Conservation (phyloP, 2,797 vertebrate genomes). For the Florisuga fusca region DNA sequence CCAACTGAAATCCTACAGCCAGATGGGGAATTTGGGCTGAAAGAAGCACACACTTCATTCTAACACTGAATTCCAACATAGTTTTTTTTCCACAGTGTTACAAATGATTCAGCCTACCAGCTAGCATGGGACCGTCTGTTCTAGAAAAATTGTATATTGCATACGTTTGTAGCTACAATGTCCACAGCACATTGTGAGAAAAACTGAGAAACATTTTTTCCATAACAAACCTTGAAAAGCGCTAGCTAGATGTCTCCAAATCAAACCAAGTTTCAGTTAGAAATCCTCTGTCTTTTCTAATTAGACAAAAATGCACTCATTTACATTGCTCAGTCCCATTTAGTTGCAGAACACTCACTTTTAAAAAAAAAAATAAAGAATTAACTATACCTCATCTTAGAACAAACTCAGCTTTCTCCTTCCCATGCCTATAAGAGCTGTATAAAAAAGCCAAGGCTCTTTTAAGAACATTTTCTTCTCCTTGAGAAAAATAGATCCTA, state of each 20-base stretch:
- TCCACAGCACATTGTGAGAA: background rate
- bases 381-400: background rate
- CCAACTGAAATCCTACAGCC: constrained; percentile 7
- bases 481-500: background rate
- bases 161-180: no score
- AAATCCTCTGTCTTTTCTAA: background rate
- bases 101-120: background rate
- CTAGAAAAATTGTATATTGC: no score
- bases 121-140: background rate
- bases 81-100: background rate
- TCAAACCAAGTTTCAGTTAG: background rate
- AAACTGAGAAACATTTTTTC: background rate
- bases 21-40: constrained; percentile 25
- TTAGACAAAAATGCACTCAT: background rate
- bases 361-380: background rate
- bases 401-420: background rate
- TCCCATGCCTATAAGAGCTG: background rate
- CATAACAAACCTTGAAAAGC: background rate
- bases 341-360: background rate
- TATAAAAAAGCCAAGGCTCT: background rate
- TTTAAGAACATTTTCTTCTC: background rate
- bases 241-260: background rate
- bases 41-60: background rate
- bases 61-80: background rate
- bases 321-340: background rate